Conservation (phyloP, 1,140 invertebrate genomes). For the Listronotus oregonensis region DNA sequence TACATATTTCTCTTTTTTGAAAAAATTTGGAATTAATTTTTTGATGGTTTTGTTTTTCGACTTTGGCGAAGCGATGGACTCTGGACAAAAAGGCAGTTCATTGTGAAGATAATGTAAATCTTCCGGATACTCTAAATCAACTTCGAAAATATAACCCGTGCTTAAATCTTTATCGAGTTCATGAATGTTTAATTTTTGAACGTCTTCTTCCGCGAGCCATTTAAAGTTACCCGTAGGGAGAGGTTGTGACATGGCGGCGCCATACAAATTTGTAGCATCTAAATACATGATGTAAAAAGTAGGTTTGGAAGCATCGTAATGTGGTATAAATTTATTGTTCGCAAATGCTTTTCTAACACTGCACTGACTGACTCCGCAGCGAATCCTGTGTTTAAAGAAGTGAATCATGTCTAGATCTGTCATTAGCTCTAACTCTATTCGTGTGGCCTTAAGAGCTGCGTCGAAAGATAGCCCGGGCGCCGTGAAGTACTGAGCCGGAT, state of each 20-base stretch:
- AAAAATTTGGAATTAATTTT: constrained; percentile 54
- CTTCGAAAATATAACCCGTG: constrained; percentile 61
- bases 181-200: constrained; percentile 39
- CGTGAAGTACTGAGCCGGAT: no score
- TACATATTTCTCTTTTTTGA: constrained; percentile 51
- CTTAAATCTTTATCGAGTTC: constrained; percentile 50
- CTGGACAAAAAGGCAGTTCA: constrained; percentile 55
- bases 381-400: constrained; percentile 53
- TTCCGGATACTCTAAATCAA: constrained; percentile 49
- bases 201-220: constrained; percentile 48
- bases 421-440: constrained; percentile 52
- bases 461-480: no score
- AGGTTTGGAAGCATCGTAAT: constrained; percentile 34
- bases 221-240: constrained; percentile 56
- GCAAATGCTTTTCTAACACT: constrained; percentile 48
- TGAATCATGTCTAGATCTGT: constrained; percentile 54
- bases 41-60: constrained; percentile 45
- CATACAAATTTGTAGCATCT: constrained; percentile 58
- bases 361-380: constrained; percentile 54
- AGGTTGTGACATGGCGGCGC: constrained; percentile 56
- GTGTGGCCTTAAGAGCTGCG: neutral
- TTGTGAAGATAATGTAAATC: constrained; percentile 50
- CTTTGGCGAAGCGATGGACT: constrained; percentile 36
- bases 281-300: constrained; percentile 43
- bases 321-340: constrained; percentile 51